These are phyloP conservation scores for Palythoa grandiflora DNA, from an alignment of 92 coral and sea anemone species.

Conservation along the genomic window DNA sequence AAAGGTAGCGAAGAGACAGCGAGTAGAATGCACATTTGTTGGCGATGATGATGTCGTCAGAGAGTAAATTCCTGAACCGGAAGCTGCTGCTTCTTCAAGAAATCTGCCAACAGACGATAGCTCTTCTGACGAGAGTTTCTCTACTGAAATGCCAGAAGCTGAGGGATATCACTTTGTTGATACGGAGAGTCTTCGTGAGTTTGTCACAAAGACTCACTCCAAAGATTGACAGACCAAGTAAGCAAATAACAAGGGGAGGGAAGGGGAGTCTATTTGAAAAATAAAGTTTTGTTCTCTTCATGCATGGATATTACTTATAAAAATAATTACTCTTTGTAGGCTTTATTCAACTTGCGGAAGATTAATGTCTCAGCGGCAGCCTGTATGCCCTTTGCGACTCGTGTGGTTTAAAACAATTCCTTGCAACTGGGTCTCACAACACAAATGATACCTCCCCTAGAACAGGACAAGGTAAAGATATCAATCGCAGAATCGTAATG, in stretches of 20 bases:
- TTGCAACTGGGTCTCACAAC: slow-evolving; percentile 65
- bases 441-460: slow-evolving; percentile 44
- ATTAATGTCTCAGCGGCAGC: slow-evolving; percentile 42
- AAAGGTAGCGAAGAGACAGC: slow-evolving; percentile 19
- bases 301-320: slow-evolving; percentile 7
- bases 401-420: slow-evolving; percentile 59
- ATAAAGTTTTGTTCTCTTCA: slow-evolving; percentile 2
- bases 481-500: slow-evolving; percentile 46
- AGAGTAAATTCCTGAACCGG: slow-evolving; percentile 28
- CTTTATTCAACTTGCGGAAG: slow-evolving; percentile 49
- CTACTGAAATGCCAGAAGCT: slow-evolving; percentile 50
- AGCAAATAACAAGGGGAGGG: neutral
- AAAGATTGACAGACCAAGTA: slow-evolving; percentile 30
- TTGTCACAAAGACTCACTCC: slow-evolving; percentile 38
- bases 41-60: slow-evolving; percentile 31
- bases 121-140: slow-evolving; percentile 19
- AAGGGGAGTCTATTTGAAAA: neutral
- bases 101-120: slow-evolving; percentile 21
- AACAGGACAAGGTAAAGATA: slow-evolving; percentile 63
- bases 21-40: slow-evolving; percentile 10
- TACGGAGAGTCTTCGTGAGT: slow-evolving; percentile 41
- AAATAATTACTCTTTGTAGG: slow-evolving; percentile 26
- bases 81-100: slow-evolving; percentile 23
- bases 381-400: slow-evolving; percentile 50
- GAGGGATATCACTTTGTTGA: slow-evolving; percentile 43